These are phyloP conservation scores for Coptodon bakossiorum DNA, from an alignment of 2,113 vertebrate species.

Conservation along the genomic window DNA sequence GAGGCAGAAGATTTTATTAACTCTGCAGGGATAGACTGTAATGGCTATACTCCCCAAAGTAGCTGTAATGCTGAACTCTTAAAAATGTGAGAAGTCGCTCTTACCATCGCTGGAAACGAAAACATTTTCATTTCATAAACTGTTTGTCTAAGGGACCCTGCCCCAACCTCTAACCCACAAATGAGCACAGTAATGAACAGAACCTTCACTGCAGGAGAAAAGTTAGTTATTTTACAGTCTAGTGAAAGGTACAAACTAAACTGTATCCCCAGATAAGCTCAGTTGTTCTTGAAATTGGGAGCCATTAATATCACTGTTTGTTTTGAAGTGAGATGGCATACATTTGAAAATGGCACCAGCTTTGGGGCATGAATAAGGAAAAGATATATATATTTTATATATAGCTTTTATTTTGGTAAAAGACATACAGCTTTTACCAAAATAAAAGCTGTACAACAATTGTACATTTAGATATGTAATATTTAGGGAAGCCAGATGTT, in stretches of 20 bases:
- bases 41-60: conserved; percentile 1
- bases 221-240: not conserved
- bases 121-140: conserved; percentile 52
- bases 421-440: not conserved
- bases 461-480: not conserved
- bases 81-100: conserved; percentile 7
- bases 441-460: not conserved
- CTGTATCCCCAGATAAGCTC: not conserved
- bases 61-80: conserved; percentile 6
- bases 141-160: conserved; percentile 27
- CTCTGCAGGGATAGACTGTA: conserved; percentile 3
- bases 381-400: not conserved
- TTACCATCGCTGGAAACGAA: conserved; percentile 30
- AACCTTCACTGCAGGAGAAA: not conserved
- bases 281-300: not conserved
- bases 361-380: not conserved
- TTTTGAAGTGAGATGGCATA: not conserved
- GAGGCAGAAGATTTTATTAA: conserved; percentile 7
- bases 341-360: not conserved
- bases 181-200: not conserved
- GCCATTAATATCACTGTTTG: not conserved
- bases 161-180: conserved; percentile 3
- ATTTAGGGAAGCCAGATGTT: not conserved
- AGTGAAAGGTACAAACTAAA: not conserved
- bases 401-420: not conserved